These are phyloP conservation scores for Octopus sinensis DNA, from an alignment of 1,140 invertebrate species.

Conservation along the genomic window DNA sequence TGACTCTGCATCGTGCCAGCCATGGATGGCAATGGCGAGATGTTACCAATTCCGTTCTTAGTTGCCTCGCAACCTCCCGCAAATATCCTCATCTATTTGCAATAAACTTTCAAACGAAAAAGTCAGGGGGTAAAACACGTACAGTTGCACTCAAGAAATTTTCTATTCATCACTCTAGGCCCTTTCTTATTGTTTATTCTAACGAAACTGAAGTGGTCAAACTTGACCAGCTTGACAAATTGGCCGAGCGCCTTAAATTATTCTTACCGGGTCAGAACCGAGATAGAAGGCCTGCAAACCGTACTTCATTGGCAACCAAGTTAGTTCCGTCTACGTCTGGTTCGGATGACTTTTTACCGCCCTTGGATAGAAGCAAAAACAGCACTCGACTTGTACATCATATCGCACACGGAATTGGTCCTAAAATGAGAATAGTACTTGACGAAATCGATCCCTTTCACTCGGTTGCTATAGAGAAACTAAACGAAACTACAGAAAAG, in stretches of 20 bases:
- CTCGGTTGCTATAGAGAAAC: background rate
- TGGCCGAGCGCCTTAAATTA: constrained; percentile 32
- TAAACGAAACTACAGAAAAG: background rate
- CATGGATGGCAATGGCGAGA: constrained; percentile 52
- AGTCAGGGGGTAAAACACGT: constrained; percentile 27
- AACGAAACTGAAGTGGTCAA: constrained; percentile 51
- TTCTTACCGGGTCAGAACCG: background rate
- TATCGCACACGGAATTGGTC: background rate
- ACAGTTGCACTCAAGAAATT: constrained; percentile 39
- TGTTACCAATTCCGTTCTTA: constrained; percentile 42
- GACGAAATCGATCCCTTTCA: background rate
- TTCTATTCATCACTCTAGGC: constrained; percentile 45
- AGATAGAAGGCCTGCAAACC: background rate
- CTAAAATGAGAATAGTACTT: background rate
- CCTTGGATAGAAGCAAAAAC: background rate
- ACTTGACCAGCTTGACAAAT: constrained; percentile 38
- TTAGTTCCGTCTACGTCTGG: background rate
- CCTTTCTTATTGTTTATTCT: constrained; percentile 57
- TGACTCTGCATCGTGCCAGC: constrained; percentile 32
- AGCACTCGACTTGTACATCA: background rate
- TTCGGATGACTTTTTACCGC: background rate
- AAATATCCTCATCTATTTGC: constrained; percentile 39
- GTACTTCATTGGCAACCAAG: background rate
- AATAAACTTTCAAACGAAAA: constrained; percentile 41
- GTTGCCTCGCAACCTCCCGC: constrained; percentile 38